These are phyloP conservation scores for Nesospiza acunhae DNA, from an alignment of 2,113 vertebrate genomes.

Conservation along the genomic window DNA sequence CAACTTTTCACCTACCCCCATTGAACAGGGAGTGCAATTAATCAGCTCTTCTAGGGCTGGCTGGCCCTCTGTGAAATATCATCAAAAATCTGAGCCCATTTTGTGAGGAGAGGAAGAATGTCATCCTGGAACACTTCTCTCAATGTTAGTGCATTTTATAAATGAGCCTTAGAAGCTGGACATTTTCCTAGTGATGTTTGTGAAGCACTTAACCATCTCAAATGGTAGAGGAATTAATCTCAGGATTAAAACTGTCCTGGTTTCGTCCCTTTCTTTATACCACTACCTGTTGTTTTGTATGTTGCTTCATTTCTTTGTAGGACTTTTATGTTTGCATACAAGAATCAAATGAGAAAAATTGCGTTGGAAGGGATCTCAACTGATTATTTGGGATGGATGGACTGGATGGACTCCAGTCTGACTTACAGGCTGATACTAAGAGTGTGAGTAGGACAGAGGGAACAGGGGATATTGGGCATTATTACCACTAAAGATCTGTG, in stretches of 20 bases:
- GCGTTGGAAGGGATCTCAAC: not conserved
- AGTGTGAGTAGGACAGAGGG: not conserved
- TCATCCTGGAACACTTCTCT: not conserved
- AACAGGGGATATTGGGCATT: not conserved
- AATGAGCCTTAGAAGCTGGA: not conserved
- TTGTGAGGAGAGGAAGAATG: not conserved
- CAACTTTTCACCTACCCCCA: not conserved
- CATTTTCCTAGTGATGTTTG: not conserved
- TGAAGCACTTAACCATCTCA: not conserved
- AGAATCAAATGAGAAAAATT: not conserved
- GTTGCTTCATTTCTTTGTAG: not conserved
- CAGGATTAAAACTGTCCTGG: not conserved
- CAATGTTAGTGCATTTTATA: not conserved
- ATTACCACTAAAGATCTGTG: not conserved
- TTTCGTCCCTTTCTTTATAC: not conserved
- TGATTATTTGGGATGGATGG: not conserved
- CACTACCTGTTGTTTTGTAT: not conserved
- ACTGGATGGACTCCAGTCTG: not conserved
- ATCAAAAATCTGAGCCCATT: not conserved
- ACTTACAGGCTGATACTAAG: not conserved
- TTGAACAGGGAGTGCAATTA: not conserved
- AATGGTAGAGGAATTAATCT: not conserved
- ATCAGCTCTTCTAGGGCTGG: not conserved
- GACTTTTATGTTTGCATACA: not conserved
- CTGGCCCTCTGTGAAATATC: not conserved